Base-by-base conservation (phyloP, 2,888 invertebrate genomes). In the Lochmaea capreae region DNA sequence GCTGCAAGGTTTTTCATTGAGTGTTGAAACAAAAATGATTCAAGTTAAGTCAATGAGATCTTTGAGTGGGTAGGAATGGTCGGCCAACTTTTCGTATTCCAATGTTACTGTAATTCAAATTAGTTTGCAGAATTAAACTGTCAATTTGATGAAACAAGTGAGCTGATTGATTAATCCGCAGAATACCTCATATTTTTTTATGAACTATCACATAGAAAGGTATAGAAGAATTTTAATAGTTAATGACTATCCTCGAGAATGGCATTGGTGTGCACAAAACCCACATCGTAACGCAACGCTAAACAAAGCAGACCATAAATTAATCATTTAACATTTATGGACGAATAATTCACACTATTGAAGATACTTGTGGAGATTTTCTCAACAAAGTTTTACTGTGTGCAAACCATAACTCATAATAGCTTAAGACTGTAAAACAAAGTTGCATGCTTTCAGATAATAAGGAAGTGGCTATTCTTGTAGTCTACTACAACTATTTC, bases 281-380 rank as follows among this genome's bases (percentile, higher is more conserved):
- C 71, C 71, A 73, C 70, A 71, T 73, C 16, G 70, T 73, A 77
- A 77, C 77, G 78, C 80, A 75, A 76, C 75, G 77, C 73, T 80
- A 79, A 80, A 82, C 83, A 84, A 82, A 82, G 83, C 76, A 76
- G 75, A 78, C 75, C 82, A 81, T 85, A 84, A 85, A 85, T 83
- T 84, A 82, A 81, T 81, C 82, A 79, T 83, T 81, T 79, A 72
- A 79, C 81, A 84, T 86, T 86, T 86, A 86, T 81, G 83, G 78
- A 76, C 84, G 75, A 82, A 82, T 86, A 86, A 85, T 80, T 85
- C 83, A 84, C 79, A 80, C 80, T 65, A 46, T 65, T 71, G 71
- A 71, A 71, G 65, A 65, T 71, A 71, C 58, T 71, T 67, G 72
- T 72, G 61, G 71, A 71, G 46, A 71, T 71, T 39, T 71, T 71